A percentile compares a stretch with the other conserved stretches of the same genome.
These are phyloP conservation scores for Drosophila subsilvestris DNA, from an alignment of 2,888 invertebrate species.

Conservation along the genomic window DNA sequence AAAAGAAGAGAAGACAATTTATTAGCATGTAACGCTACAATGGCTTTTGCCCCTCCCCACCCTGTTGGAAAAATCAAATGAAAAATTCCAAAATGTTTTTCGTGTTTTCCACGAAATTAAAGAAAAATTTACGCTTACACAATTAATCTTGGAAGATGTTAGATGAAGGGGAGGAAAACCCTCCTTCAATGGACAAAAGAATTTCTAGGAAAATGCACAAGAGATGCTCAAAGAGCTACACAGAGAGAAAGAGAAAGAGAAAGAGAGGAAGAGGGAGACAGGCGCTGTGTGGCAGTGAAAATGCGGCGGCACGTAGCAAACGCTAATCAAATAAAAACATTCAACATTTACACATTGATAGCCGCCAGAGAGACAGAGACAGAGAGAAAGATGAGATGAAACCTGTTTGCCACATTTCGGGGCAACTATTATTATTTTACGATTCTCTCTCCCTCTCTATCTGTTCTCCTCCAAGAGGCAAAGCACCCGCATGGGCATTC, in stretches of 20 bases:
- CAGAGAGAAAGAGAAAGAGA: conserved; percentile 26
- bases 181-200: conserved; percentile 46
- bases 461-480: conserved; percentile 24
- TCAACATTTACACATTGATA: conserved; percentile 76
- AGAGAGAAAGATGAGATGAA: conserved; percentile 17
- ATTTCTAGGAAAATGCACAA: conserved; percentile 72
- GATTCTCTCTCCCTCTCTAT: conserved; percentile 43
- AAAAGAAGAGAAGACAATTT: conserved; percentile 26
- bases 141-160: conserved; percentile 66
- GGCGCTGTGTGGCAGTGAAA: conserved; percentile 26
- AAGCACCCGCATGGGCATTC: conserved; percentile 62
- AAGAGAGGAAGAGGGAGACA: conserved; percentile 21
- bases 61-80: conserved; percentile 58
- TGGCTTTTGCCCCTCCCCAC: conserved; percentile 9
- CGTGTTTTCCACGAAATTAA: conserved; percentile 76
- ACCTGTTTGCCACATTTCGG: conserved; percentile 38
- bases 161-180: conserved; percentile 40
- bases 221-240: conserved; percentile 24
- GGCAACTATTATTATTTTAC: conserved; percentile 74
- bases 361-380: conserved; percentile 11
- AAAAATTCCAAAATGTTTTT: conserved; percentile 65
- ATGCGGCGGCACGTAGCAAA: conserved; percentile 74
- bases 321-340: conserved; percentile 80
- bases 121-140: conserved; percentile 76
- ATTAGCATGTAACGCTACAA: conserved; percentile 21